Conservation (phyloP, 2,888 invertebrate species). For the Campopleginae sp. region DNA sequence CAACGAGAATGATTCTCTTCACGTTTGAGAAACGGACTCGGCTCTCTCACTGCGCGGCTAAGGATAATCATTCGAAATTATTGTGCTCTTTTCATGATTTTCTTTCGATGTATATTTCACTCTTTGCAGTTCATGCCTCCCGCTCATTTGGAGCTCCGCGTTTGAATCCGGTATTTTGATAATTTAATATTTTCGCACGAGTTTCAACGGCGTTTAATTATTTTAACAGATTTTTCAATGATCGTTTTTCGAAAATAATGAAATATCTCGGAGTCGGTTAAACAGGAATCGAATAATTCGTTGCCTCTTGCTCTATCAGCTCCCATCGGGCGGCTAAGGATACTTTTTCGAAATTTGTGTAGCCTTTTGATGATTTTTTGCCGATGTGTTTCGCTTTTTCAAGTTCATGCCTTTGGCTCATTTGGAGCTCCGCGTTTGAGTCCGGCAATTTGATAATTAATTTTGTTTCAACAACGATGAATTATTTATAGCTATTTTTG, state of each 20-base stretch:
- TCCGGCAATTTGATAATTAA: too few species aligned
- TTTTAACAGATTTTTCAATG: neutral
- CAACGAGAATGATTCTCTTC: neutral
- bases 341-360: neutral
- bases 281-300: slow-evolving; percentile 26
- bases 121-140: neutral
- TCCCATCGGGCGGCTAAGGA: neutral
- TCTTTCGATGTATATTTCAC: neutral
- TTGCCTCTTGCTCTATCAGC: slow-evolving; percentile 9
- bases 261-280: neutral
- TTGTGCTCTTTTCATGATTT: neutral
- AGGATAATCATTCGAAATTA: neutral
- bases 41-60: neutral
- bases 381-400: neutral
- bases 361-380: neutral
- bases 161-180: too few species aligned
- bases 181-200: too few species aligned
- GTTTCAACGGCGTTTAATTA: neutral
- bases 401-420: too few species aligned
- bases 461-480: neutral
- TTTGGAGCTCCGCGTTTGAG: too few species aligned
- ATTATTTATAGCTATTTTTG: neutral
- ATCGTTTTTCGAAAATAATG: neutral
- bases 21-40: neutral
- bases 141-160: too few species aligned